Conservation (phyloP, 2,113 vertebrate genomes). For the Gila orcuttii region DNA sequence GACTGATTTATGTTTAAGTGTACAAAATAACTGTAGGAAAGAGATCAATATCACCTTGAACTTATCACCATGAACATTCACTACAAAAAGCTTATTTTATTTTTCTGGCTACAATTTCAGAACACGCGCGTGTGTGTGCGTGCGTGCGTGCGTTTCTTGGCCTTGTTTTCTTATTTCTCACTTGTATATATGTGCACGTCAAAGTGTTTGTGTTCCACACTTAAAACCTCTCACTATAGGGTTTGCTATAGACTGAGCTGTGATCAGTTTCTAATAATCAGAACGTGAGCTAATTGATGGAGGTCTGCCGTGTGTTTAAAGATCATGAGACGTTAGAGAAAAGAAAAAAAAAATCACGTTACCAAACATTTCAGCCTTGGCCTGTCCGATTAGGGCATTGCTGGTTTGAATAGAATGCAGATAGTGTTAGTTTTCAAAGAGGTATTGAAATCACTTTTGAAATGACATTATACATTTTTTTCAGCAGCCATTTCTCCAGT, state of each 20-base stretch:
- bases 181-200: slow-evolving; percentile 18
- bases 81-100: slow-evolving; percentile 7
- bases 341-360: not conserved
- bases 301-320: not conserved
- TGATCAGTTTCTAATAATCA: not conserved
- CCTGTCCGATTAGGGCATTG: not conserved
- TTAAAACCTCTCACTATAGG: not conserved
- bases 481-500: too few species aligned
- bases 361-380: not conserved
- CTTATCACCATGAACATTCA: not conserved
- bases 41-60: not conserved
- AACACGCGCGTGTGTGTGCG: not conserved
- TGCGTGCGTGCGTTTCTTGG: not conserved
- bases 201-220: slow-evolving; percentile 16
- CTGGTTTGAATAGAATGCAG: slow-evolving; percentile 13
- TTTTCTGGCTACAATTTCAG: not conserved
- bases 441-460: not conserved
- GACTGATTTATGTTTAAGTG: slow-evolving; percentile 4
- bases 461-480: not conserved
- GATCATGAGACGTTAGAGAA: not conserved
- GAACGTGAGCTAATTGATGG: not conserved
- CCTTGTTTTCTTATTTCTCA: slow-evolving; percentile 6
- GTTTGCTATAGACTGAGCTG: not conserved
- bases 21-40: not conserved
- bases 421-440: not conserved